Base-by-base conservation (phyloP, 2,797 vertebrate species). In the Brachyrhaphis roseni region DNA sequence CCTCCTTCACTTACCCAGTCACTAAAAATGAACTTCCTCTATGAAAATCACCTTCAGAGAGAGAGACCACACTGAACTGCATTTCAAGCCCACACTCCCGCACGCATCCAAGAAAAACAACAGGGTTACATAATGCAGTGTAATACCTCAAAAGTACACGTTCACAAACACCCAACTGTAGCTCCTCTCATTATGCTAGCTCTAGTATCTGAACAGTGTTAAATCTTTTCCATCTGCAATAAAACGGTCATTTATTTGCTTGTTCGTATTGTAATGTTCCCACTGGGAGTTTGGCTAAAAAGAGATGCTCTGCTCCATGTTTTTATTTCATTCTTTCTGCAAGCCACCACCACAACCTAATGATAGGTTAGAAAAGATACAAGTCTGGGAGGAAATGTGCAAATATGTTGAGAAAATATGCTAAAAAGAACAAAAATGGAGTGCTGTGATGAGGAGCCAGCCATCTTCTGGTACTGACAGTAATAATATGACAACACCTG, bases 91-190 rank as follows among this genome's bases (percentile, higher is more conserved):
- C 80, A 84, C 36, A 62, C 79, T 59, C 46, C 51, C 51, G 77
- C 80, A 84, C 53, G 43, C 76, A 26, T 80, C 66, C 76, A 55
- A 81, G 72, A 88, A 90, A 89, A 92, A 77, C 82, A 89, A 55
- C 57, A 57, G 41, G 34, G 82, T 94, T 93, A 91, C 86, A 91
- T 92, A 94, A 92, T 84, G 34, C 80, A 77, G 81, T 74, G 84
- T 87, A 88, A 89, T 87, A 84, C 81, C 80, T 87, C 85, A 82
- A 82, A 71, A 82, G 89, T 83, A 70, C 81, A 87, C 64, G 16
- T 82, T 90, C 74, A 78, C 80, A 85, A 85, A 82, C 79, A 73
- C 62, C 75, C 43, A 84, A 75, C 82, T 78, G 15, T 80, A 82
- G 75, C 82, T 73, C 68, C 46, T 11, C 51, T 86, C 78, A 15